Percentiles rank a stretch among this genome's conserved stretches.
Conservation (phyloP, 1,140 invertebrate species). For the Drosophila funebris region DNA sequence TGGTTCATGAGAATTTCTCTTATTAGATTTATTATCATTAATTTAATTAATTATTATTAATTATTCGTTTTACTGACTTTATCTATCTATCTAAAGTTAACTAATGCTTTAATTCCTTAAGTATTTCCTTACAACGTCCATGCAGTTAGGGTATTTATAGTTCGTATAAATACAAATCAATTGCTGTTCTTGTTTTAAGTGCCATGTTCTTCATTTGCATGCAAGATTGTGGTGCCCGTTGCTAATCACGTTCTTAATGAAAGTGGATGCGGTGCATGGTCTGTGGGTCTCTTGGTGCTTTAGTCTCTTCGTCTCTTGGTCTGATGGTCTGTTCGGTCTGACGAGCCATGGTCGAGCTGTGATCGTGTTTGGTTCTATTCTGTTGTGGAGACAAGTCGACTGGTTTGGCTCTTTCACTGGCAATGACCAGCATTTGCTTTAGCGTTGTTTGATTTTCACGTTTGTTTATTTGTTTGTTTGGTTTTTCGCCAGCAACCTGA, state of each 20-base stretch:
- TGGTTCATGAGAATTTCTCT: too few relatives aligned
- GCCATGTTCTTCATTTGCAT: conserved; percentile 64
- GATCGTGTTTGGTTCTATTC: conserved; percentile 22
- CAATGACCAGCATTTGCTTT: conserved; percentile 72
- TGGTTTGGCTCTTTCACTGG: conserved; percentile 58
- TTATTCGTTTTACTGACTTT: too few relatives aligned
- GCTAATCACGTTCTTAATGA: conserved; percentile 82
- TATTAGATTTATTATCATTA: too few relatives aligned
- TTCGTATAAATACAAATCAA: neutral
- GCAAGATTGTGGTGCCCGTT: conserved; percentile 50
- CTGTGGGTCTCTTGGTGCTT: conserved; percentile 2
- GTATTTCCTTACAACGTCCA: too few relatives aligned
- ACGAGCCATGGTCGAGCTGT: conserved; percentile 3
- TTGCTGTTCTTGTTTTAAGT: conserved; percentile 8
- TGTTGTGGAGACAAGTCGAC: conserved; percentile 2
- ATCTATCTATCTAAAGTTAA: too few relatives aligned
- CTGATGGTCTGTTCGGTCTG: neutral
- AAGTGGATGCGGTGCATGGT: conserved; percentile 59
- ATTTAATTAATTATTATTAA: too few relatives aligned
- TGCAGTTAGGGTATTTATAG: conserved; percentile 8
- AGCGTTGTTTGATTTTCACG: conserved; percentile 68
- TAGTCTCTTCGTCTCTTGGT: conserved; percentile 29
- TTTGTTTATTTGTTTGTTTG: conserved; percentile 55
- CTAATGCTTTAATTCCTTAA: too few relatives aligned
- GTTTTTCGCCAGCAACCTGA: conserved; percentile 57